Base-by-base conservation (phyloP, 2,113 vertebrate species). In the Anarrhichthys ocellatus region DNA sequence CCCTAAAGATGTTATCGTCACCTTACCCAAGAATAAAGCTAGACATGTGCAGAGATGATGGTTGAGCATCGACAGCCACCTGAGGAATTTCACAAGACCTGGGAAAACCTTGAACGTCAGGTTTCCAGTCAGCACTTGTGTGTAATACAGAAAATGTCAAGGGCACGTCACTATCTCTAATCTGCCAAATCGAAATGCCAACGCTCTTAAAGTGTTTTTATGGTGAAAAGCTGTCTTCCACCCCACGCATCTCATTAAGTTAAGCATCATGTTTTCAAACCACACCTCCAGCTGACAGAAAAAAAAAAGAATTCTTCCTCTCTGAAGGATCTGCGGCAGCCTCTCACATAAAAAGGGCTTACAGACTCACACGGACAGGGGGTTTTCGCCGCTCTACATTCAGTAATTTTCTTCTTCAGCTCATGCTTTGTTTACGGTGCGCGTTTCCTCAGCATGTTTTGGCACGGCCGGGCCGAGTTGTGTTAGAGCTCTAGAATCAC, bases 271-370 rank as follows among this genome's bases (percentile, higher is more conserved):
- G 29, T 71, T 15, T 80, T 27, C 56, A 89, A 88, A 86, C 91
- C 91, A 84, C 92, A 79, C 91, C 92, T 90, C 88, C 87, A 73
- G 78, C 79, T 69, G 52, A 70, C 54, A 86, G 73, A 73, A 76
- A 77, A 27, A 54, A 54, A n/a, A 22, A 11, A 27, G 24, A 13
- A 76, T 56, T 40, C 68, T 71, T 89, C 85, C 83, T 66, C 9
- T 50, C 40, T 72, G 52, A 59, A 58, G 18, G 32, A 42, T 32
- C 22, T 2, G 62, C 8, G 7, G 58, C 65, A 70, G 81, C 59
- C 64, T 68, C 64, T 65, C 54, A 48, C 64, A 68, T 63, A n/a
- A n/a, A 42, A 5, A 29, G 27, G 15, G 34, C 48, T 4, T 0
- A 67, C 69, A 44, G 8, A 27, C 74, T 44, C 54, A 54, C 27